Base-by-base conservation (phyloP, 2,113 vertebrate species). In the Hydrolagus affinis region DNA sequence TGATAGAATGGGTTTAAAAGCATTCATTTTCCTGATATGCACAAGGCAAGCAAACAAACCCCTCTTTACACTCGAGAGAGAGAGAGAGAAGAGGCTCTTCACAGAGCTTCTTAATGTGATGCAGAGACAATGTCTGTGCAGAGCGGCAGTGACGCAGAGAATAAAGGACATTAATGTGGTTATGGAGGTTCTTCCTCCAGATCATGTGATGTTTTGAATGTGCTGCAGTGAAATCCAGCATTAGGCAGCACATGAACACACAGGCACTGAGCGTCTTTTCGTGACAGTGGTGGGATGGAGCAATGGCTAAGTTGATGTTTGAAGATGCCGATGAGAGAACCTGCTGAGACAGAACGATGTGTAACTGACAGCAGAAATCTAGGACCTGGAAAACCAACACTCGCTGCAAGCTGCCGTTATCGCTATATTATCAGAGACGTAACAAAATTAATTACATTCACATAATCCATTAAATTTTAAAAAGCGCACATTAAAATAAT, bases 281-380 rank as follows among this genome's bases (percentile, higher is more conserved):
- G 8, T 64, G 78, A 68, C 66, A 60, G 25, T 83, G 78, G 62
- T 83, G 78, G 78, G 78, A 28, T 66, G 14, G 62, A 66, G 78
- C 60, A 83, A 83, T 83, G 62, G 66, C 78, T 83, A 30, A 83
- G 66, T 25, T 83, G 62, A 83, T 62, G 66, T 66, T 83, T 83
- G 62, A 66, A 32, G 25, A 83, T 28, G 32, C 60, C 28, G n/a
- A 83, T 83, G 28, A 83, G 78, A 19, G 78, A 83, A 25, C 62
- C 78, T 68, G 62, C 25, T 64, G 78, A 62, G 60, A 83, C 23
- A 83, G 78, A 83, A 17, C 30, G 28, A 9, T 32, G 32, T 83
- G 78, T 83, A 62, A 83, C 25, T 83, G 78, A 83, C 78, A 66
- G 78, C 60, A 66, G 78, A 25, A 83, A 83, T 83, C 32, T 83